A percentile compares a stretch with the other conserved stretches of the same genome.
Evolutionary conservation across 1,140 invertebrate species (phyloP).

Genomic region (Drosophila ambigua): DNA sequence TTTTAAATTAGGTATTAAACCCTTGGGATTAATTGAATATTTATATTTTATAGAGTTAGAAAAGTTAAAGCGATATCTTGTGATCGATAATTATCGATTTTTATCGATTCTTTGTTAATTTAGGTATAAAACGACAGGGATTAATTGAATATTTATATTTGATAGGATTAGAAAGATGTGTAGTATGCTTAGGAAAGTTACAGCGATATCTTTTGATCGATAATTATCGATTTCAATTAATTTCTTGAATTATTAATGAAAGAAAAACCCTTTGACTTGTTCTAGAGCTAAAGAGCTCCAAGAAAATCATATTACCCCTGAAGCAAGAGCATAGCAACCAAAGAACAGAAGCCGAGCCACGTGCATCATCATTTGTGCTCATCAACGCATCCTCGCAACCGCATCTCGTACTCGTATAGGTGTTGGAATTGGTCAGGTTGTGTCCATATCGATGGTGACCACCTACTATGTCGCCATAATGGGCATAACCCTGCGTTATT

Average conservation of each 20-base stretch:
- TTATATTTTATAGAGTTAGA: no score
- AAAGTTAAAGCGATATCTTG: no score
- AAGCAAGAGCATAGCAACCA: constrained; percentile 13
- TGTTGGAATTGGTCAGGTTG: constrained; percentile 90
- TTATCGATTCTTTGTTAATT: no score
- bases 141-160: no score
- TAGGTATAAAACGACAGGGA: no score
- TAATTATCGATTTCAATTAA: not conserved
- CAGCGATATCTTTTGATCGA: not conserved
- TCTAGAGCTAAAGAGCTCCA: no score
- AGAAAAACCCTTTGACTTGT: no score
- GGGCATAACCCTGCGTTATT: constrained; percentile 88
- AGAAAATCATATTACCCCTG: constrained; percentile 2
- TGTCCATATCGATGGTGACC: constrained; percentile 88
- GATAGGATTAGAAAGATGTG: no score
- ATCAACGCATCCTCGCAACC: constrained; percentile 35
- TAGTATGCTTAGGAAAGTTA: no score
- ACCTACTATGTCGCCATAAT: constrained; percentile 91
- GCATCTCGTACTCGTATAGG: constrained; percentile 84
- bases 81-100: no score
- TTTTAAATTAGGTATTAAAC: no score
- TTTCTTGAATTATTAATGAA: not conserved
- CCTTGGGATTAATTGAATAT: no score
- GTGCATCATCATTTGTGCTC: constrained; percentile 31
- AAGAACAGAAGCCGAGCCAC: not conserved